Evolutionary conservation across 2,797 vertebrate species (phyloP), one percentile per base, ranked within the genome.

Genomic region (Macroramphosus scolopax): DNA sequence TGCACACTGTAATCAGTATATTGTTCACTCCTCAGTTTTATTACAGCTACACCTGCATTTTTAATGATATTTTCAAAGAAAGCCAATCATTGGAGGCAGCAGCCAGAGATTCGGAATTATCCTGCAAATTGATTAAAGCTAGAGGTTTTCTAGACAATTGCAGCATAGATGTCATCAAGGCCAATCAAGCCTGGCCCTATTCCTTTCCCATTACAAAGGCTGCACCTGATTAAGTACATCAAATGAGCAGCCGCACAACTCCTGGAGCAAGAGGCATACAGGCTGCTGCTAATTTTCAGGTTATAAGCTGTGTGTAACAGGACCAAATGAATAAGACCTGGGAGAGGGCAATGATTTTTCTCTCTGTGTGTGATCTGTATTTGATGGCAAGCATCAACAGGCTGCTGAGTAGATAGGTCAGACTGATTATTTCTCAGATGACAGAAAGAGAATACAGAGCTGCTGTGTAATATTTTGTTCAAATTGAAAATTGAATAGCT

Each of bases 141-240:
- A 79, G 78, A 86, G 84, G 71, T 85, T 91, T 90, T 85, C 76
- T 79, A 83, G 82, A 86, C 87, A 89, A 87, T 85, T 85, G 87
- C 76, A 82, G 83, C 85, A 85, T 78, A 87, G 82, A 85, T 87
- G 85, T 87, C 87, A 89, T 90, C 85, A 88, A 82, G 79, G 78
- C 84, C 84, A 90, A 90, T 90, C 87, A 89, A 80, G 79, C 62
- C 76, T 77, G 73, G 63, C 69, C 84, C 76, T 69, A 81, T 89
- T 89, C 67, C 73, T 86, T 88, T 87, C 80, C 82, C 81, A 87
- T 89, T 89, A 88, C 83, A 88, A 83, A 73, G 77, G 79, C 80
- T 72, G 78, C 82, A 88, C 80, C 84, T 89, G 87, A 89, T 89
- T 89, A 89, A 82, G 68, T 83, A 68, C 77, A 83, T 87, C 75